phyloP scores from a whole-genome alignment of 2,797 vertebrate species.

The Botia almorhae region DNA sequence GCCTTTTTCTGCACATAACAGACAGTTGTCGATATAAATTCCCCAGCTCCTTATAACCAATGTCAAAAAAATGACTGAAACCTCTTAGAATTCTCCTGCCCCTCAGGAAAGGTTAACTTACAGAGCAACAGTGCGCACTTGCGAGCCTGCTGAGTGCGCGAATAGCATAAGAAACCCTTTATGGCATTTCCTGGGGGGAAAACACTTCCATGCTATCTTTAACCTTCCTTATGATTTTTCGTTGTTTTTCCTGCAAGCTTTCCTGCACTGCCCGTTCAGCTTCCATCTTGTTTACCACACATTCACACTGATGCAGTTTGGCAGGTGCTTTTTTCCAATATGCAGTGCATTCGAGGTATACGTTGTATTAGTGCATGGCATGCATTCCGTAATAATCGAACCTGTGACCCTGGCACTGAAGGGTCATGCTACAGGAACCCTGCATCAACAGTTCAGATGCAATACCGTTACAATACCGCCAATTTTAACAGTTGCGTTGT shows the following conservation, averaged over 20 bases:
- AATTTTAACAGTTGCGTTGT: neutral
- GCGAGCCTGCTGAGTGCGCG: slow-evolving; percentile 33
- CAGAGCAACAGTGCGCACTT: neutral
- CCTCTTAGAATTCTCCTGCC: slow-evolving; percentile 6
- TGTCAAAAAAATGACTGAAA: slow-evolving; percentile 12
- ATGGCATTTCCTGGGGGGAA: slow-evolving; percentile 15
- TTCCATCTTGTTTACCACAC: neutral
- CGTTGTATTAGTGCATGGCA: neutral
- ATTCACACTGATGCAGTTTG: neutral
- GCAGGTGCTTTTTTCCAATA: neutral
- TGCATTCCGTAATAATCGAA: neutral
- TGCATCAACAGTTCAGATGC: neutral
- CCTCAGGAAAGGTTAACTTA: slow-evolving; percentile 33
- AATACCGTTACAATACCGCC: neutral
- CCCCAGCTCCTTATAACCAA: slow-evolving; percentile 27
- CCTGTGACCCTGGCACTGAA: neutral
- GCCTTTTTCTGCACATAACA: slow-evolving; percentile 15
- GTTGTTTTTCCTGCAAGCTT: neutral
- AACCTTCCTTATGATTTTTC: slow-evolving; percentile 17
- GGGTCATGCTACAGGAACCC: neutral
- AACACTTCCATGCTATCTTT: neutral
- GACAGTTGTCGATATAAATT: slow-evolving; percentile 27
- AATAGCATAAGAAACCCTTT: slow-evolving; percentile 42
- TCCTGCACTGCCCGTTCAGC: slow-evolving; percentile 14
- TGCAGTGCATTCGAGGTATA: neutral